phyloP scores from a whole-genome alignment of 64 coral and sea anemone species.

The Dendronephthya gigantea region DNA sequence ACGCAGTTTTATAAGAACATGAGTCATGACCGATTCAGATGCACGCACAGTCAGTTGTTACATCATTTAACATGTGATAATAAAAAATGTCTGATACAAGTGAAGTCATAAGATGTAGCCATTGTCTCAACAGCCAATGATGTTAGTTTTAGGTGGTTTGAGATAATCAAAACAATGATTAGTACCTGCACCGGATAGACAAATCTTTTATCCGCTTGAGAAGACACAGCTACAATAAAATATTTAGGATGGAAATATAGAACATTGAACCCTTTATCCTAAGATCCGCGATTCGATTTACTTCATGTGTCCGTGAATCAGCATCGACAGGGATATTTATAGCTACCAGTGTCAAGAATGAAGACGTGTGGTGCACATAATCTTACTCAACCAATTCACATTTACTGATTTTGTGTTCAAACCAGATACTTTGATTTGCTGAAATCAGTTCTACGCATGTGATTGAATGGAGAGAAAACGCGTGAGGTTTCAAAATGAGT shows the following conservation, averaged over 20 bases:
- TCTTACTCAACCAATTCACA: not conserved
- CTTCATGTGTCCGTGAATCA: not conserved
- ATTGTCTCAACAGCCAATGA: not conserved
- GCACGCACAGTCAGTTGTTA: no score
- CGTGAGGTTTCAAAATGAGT: not conserved
- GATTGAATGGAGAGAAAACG: not conserved
- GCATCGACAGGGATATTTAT: not conserved
- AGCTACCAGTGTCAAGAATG: not conserved
- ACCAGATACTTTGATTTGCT: not conserved
- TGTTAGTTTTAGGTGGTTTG: not conserved
- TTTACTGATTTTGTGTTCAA: not conserved
- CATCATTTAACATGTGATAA: no score
- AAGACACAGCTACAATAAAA: not conserved
- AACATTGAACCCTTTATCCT: no score
- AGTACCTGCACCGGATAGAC: not conserved
- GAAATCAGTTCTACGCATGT: not conserved
- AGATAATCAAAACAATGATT: not conserved
- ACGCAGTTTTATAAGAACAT: no score
- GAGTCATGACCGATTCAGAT: no score
- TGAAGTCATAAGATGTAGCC: not conserved
- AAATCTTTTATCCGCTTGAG: not conserved
- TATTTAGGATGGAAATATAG: no score
- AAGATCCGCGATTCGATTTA: no score
- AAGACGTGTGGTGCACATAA: not conserved
- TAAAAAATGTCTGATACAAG: no score